Evolutionary conservation across 2,113 vertebrate species (phyloP), one percentile per base, ranked within the genome.

Genomic region (Scomber scombrus): DNA sequence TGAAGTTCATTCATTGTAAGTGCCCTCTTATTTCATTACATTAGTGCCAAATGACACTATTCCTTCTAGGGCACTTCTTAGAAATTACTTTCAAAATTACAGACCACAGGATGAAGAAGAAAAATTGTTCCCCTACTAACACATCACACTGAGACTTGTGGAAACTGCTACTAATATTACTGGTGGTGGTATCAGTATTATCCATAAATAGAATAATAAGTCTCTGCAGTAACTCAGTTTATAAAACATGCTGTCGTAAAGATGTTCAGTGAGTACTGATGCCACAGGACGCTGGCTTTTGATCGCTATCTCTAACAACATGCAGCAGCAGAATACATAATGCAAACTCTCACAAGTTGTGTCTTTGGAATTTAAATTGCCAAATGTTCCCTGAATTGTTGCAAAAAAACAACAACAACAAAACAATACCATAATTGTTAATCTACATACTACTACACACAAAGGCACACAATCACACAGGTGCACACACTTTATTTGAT

Each of bases 231-330:
- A 71, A 70, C 21, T 71, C 15, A 15, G 12, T 49, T 49, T 29
- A 55, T 75, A 54, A 54, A 54, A 67, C 65, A 34, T 47, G 46
- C 13, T 69, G 46, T 61, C 21, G 18, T 19, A 47, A 26, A 71
- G 34, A 57, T 81, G 51, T 71, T 67, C 66, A 56, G 21, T 18
- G 1, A 52, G 45, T 56, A 57, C 70, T 87, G 66, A 84, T 85
- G 74, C 84, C 49, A 78, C 2, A 12, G 52, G 52, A 64, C 9
- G 0, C 45, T 71, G 40, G 14, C 51, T 75, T 64, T 60, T 80
- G 79, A 89, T 83, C 80, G 63, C 18, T 56, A 68, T 89, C 62
- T 86, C 49, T 26, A 57, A 73, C 64, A 78, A 21, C 62, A 34
- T 10, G 52, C 16, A n/a, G 66, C 71, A 13, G 60, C 18, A 71